Evolutionary conservation across 2,888 invertebrate genomes (phyloP), one percentile per base, ranked within the genome.

Genomic region (Watsonalla binaria): DNA sequence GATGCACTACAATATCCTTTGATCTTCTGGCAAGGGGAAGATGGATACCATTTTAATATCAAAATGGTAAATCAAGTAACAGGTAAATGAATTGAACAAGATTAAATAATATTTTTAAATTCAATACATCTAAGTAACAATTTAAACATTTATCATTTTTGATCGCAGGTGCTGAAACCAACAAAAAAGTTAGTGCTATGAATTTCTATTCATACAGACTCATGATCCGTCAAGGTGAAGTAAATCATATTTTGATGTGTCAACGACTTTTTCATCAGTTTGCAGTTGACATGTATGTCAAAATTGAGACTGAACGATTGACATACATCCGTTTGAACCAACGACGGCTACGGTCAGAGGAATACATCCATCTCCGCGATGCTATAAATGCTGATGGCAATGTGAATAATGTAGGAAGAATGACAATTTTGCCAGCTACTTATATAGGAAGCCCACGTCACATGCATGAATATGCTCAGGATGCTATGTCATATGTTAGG

Each of bases 341-440:
- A 56, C 47, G 46, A 6, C 58, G 72, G 39, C 56, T 75, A 52
- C 46, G 64, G 53, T 51, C 68, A 46, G 65, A 67, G 52, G 54
- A 60, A 60, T 57, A 80, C 65, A 54, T 63, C 59, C 61, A 80
- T 66, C 48, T 79, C 54, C 61, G 74, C 60, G 74, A 72, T 61
- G 73, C 71, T 33, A 53, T 74, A 11, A 68, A 74, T 51, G 63
- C 51, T 11, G 56, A 64, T 55, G 45, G 61, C 7, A 46, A 64
- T 51, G 58, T 60, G 5, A 59, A 55, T 9, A 57, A 68, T 57
- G 46, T 66, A 24, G 70, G 70, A 35, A 47, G 62, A 58, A 55
- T 63, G 58, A 63, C 70, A 0, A 71, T 74, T 53, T 47, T 76
- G 2, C 70, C 73, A 34, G 64, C 74, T 11, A 63, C 66, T n/a